phyloP scores from a whole-genome alignment of 2,797 vertebrate genomes.

The Epinephelus coioides region DNA sequence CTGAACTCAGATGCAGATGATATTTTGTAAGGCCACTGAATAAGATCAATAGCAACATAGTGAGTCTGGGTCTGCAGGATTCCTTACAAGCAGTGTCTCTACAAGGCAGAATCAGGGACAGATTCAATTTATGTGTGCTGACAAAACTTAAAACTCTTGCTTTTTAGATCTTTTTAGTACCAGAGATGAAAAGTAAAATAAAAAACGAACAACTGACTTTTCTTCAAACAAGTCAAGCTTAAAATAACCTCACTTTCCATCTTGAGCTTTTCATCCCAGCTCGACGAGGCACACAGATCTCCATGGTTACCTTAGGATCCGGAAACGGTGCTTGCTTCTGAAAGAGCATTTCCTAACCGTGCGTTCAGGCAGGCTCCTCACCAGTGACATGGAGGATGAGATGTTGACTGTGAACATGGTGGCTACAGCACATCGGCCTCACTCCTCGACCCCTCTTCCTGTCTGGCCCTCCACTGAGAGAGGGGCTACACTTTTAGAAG shows the following conservation, averaged over 20 bases:
- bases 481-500: slow-evolving; percentile 56
- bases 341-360: slow-evolving; percentile 74
- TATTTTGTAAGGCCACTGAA: slow-evolving; percentile 26
- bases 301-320: slow-evolving; percentile 81
- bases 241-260: slow-evolving; percentile 66
- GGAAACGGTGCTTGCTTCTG: slow-evolving; percentile 70
- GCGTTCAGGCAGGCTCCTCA: slow-evolving; percentile 72
- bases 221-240: slow-evolving; percentile 50
- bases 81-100: slow-evolving; percentile 13
- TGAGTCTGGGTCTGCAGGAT: slow-evolving; percentile 20
- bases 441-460: slow-evolving; percentile 48
- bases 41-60: slow-evolving; percentile 12
- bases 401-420: slow-evolving; percentile 88
- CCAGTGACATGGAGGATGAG: slow-evolving; percentile 84
- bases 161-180: slow-evolving; percentile 14
- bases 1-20: slow-evolving; percentile 7
- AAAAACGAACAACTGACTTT: slow-evolving; percentile 25
- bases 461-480: slow-evolving; percentile 60
- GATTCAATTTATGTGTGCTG: slow-evolving; percentile 4
- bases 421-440: slow-evolving; percentile 53
- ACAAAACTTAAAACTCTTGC: slow-evolving; percentile 11
- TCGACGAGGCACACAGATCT: slow-evolving; percentile 62
- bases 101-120: slow-evolving; percentile 15
- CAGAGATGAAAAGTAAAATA: slow-evolving; percentile 18
- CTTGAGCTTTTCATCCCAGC: slow-evolving; percentile 55